phyloP scores from a whole-genome alignment of 2,888 invertebrate species.

The Seira sanloemensis region DNA sequence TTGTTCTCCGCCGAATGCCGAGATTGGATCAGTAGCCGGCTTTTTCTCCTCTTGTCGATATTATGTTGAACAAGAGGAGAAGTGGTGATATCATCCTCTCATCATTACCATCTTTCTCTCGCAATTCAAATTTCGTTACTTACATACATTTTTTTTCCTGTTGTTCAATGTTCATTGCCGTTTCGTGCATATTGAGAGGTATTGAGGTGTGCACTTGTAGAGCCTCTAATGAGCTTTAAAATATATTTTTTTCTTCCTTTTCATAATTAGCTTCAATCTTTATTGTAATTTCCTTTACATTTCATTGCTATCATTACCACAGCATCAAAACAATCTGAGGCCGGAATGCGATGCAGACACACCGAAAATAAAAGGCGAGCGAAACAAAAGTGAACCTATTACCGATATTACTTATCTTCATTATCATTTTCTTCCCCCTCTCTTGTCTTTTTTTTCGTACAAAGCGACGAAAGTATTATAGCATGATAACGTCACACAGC shows the following conservation, averaged over 20 bases:
- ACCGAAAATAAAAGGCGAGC: constrained; percentile 15
- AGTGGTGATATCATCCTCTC: no score
- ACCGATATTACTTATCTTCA: constrained; percentile 8
- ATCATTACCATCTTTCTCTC: not conserved
- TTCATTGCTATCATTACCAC: constrained; percentile 24
- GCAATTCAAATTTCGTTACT: no score
- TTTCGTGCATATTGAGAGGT: not conserved
- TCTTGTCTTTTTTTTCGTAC: not conserved
- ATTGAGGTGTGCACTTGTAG: constrained; percentile 46
- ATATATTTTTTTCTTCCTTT: no score
- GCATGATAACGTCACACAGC: constrained; percentile 1
- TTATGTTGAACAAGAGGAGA: no score
- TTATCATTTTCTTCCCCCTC: constrained; percentile 27
- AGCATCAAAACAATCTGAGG: not conserved
- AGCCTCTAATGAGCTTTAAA: constrained; percentile 57
- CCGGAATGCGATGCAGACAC: not conserved
- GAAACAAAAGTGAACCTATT: constrained; percentile 9
- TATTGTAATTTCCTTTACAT: constrained; percentile 52
- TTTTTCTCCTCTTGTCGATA: not conserved
- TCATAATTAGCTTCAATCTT: constrained; percentile 61
- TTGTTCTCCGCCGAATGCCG: no score
- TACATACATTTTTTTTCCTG: not conserved
- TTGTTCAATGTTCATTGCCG: not conserved
- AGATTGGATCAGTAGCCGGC: not conserved
- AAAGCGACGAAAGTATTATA: not conserved